Percentiles rank a stretch among this genome's conserved stretches.
phyloP scores from a whole-genome alignment of 2,113 vertebrate genomes.

The Papio anubis region DNA sequence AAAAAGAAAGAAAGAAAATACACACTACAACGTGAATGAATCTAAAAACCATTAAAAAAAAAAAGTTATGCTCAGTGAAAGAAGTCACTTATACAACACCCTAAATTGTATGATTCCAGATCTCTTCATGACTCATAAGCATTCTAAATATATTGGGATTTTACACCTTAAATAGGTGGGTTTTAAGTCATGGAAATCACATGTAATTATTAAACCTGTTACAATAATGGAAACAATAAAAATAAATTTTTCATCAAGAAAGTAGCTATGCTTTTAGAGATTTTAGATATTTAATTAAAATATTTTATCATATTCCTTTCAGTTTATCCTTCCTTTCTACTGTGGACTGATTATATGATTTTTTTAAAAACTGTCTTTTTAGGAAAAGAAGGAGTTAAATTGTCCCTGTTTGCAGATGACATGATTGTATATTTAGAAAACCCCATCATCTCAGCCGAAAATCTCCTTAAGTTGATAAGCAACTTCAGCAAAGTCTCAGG shows the following conservation, averaged over 20 bases:
- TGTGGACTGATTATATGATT: not conserved
- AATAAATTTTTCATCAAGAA: not conserved
- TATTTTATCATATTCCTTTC: not conserved
- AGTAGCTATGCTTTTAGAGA: not conserved
- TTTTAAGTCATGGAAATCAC: not conserved
- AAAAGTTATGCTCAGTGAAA: not conserved
- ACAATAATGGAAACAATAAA: not conserved
- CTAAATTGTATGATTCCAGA: not conserved
- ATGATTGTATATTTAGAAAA: too few relatives aligned
- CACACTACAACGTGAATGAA: too few relatives aligned
- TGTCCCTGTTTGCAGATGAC: too few relatives aligned
- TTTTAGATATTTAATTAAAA: not conserved
- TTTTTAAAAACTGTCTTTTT: not conserved
- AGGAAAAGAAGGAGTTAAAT: too few relatives aligned
- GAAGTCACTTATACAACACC: not conserved
- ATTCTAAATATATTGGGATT: not conserved
- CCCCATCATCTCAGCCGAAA: too few relatives aligned
- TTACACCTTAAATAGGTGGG: not conserved
- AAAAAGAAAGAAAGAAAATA: too few relatives aligned
- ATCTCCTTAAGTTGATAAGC: too few relatives aligned
- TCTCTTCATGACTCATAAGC: not conserved
- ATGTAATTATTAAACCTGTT: not conserved
- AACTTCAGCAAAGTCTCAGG: too few relatives aligned
- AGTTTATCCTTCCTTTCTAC: not conserved
- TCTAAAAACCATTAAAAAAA: too few relatives aligned